Evolutionary conservation across 2,888 invertebrate species (phyloP).

Genomic region (Nymphalis urticae): DNA sequence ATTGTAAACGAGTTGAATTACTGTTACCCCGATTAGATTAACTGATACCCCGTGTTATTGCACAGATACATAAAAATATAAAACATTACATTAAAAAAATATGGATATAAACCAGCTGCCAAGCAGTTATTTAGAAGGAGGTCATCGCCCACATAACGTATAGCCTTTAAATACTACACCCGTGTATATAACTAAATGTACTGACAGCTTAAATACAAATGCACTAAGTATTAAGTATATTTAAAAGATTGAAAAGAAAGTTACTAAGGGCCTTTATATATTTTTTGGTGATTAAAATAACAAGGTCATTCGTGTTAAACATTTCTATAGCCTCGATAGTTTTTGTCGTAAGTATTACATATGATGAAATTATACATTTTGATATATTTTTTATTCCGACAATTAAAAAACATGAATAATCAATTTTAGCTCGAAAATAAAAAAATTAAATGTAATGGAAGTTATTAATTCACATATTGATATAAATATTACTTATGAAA

Average conservation of each 20-base stretch:
- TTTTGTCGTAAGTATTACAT: too few relatives aligned
- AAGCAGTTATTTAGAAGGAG: conserved; percentile 6
- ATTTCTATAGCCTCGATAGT: too few relatives aligned
- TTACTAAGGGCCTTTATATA: too few relatives aligned
- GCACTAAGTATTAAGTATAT: background rate
- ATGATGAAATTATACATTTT: too few relatives aligned
- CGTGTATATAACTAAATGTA: conserved; percentile 6
- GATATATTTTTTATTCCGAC: too few relatives aligned
- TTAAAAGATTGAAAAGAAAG: background rate
- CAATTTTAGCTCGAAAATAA: too few relatives aligned
- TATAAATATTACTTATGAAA: background rate
- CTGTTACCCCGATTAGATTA: conserved; percentile 19
- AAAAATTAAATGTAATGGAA: too few relatives aligned
- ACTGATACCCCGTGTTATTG: background rate
- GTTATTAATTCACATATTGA: too few relatives aligned
- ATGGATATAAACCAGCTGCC: conserved; percentile 5
- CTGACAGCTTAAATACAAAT: background rate
- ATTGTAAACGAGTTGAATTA: conserved; percentile 16
- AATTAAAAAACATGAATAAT: too few relatives aligned
- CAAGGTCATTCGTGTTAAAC: too few relatives aligned
- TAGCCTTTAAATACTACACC: conserved; percentile 6
- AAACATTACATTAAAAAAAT: background rate
- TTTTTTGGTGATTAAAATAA: too few relatives aligned
- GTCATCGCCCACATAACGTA: conserved; percentile 12
- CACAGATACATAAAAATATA: background rate